Evolutionary conservation across 2,888 invertebrate species (phyloP), one percentile per base, ranked within the genome.

Genomic region (Xylocampa areola): DNA sequence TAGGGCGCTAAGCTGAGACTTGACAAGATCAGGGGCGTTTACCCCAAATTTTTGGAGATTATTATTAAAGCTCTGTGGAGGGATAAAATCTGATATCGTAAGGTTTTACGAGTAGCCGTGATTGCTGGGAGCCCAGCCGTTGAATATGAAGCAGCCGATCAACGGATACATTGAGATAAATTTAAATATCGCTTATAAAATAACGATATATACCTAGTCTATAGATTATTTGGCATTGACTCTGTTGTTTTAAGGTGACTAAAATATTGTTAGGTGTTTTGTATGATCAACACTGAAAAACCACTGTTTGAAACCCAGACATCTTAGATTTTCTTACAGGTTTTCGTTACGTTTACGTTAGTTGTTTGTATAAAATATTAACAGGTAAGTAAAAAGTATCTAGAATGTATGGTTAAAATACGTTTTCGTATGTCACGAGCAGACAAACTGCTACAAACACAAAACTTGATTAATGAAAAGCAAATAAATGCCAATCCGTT

Each of bases 71-170:
- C 76, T 70, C 75, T 74, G 76, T 65, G 72, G 71, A 68, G 67
- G 73, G 77, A 78, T 79, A 77, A 71, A 81, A 80, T 76, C 76
- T 73, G 69, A 70, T 76, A 75, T 76, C 80, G 77, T 84, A 78
- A 72, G 63, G 73, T 82, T 82, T 84, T 79, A 82, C 73, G 83
- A 80, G 68, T 68, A 68, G 68, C 72, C 79, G 77, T 79, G 81
- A 82, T 84, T 75, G 73, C 77, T 66, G 60, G 61, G 48, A 73
- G 51, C 54, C 52, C 59, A 52, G 43, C 63, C 61, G 63, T 60
- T 73, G 69, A 67, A 72, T 79, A 68, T 66, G 62, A 76, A 79
- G 50, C 71, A 76, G 70, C 66, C 66, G 70, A 75, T 81, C 68
- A 73, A 27, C 30, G 58, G 49, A 66, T 39, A 52, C 48, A 71